Evolutionary conservation across 2,888 invertebrate species (phyloP).

Genomic region (Folsomia candida): DNA sequence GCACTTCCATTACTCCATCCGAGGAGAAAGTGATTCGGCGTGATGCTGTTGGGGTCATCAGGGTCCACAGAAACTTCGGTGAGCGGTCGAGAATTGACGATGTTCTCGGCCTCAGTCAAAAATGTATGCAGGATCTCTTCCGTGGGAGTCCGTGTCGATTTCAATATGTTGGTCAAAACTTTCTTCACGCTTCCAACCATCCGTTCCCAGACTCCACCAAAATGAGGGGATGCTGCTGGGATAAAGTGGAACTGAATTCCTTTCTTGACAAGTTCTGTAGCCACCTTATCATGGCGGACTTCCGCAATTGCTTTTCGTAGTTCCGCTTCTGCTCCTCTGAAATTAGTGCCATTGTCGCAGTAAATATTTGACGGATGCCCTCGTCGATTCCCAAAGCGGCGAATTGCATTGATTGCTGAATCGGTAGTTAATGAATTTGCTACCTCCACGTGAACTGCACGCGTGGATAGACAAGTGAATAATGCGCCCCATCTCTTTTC

Average conservation of each 20-base stretch:
- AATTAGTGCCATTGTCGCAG: constrained; percentile 13
- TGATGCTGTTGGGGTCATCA: constrained; percentile 45
- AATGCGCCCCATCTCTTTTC: constrained; percentile 9
- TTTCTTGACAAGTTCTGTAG: background rate
- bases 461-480: background rate
- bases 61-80: constrained; percentile 9
- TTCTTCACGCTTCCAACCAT: background rate
- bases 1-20: constrained; percentile 37
- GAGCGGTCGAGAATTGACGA: background rate
- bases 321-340: constrained; percentile 10
- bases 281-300: background rate
- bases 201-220: constrained; percentile 6
- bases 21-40: constrained; percentile 52
- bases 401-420: background rate
- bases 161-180: background rate
- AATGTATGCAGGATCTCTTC: constrained; percentile 6
- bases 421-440: background rate
- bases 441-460: constrained; percentile 1
- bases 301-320: background rate
- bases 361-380: background rate
- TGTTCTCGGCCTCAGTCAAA: background rate
- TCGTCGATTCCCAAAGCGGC: background rate
- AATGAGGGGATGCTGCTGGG: constrained; percentile 4
- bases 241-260: constrained; percentile 7
- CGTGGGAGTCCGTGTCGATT: background rate